Evolutionary conservation across 2,888 invertebrate genomes (phyloP), one percentile per base, ranked within the genome.

Genomic region (Polydrusus pterygomalis): DNA sequence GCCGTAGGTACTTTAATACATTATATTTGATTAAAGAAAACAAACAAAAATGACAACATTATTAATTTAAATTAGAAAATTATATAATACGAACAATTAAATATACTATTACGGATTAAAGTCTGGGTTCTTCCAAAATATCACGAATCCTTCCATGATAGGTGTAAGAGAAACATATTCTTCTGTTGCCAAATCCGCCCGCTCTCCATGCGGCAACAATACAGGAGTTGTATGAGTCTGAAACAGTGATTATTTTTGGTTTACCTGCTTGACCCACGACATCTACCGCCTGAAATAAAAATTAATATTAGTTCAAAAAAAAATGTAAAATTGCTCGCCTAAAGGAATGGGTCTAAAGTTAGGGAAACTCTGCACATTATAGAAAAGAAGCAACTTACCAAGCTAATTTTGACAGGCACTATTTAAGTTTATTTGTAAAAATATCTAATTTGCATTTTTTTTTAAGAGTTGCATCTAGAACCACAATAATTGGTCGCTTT

Each of bases 211-310:
- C 0, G 98, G 97, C 77, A 99, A 89, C 70, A 99, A 89, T 8
- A 99, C 99, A 0, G 99, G 99, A 3, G 99, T 99, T 3, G 98
- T 99, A 87, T 99, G 99, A 0, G 99, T 99, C 88, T 99, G 99
- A 84, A 99, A 99, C 43, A 2, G 99, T 99, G 80, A 99, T 99
- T 0, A 99, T 99, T 89, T 99, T 99, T 0, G 99, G 99, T 82
- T 98, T 98, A 54, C 99, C 99, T 0, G 99, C 99, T 89, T 99
- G 99, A 1, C 99, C 99, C 30, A 99, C 99, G 7, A 98, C 98
- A 89, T 99, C 99, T 9, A 99, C 98, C 54, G 99, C 99, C 79
- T 78, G 87, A 38, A 87, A 84, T 45, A 45, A 68, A 71, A 62
- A 73, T 15, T 47, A 15, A 47, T 8, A 3, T 47, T 17, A 47